Percentiles rank a stretch among this genome's conserved stretches.
Conservation (phyloP, 2,113 vertebrate species). For the Furnarius figulus region DNA sequence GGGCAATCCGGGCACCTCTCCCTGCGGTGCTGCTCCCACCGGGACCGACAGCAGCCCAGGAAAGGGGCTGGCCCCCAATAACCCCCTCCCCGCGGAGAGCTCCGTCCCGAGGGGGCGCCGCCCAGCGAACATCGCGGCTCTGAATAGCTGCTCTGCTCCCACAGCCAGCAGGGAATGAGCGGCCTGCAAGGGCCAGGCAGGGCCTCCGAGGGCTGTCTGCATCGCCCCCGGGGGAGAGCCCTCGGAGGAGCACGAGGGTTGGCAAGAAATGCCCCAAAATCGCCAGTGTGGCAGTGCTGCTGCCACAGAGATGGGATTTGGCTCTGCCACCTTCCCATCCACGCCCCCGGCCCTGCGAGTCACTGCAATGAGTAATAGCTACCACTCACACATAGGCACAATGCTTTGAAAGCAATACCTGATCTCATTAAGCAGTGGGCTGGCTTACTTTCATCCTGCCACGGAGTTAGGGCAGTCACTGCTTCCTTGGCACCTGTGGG, state of each 20-base stretch:
- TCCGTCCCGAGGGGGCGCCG: neutral
- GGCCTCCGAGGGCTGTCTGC: neutral
- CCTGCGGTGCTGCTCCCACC: too few species aligned
- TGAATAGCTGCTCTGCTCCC: neutral
- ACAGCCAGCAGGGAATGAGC: neutral
- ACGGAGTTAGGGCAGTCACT: neutral
- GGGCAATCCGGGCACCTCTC: too few species aligned
- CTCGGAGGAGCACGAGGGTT: neutral
- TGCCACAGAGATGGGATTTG: neutral
- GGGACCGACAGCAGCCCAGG: rapidly evolving
- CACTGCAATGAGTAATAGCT: neutral
- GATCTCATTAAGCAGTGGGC: neutral
- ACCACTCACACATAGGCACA: neutral
- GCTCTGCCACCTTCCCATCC: neutral
- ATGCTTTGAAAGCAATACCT: neutral
- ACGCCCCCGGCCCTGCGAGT: neutral
- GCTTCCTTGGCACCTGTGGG: neutral
- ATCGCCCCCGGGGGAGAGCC: neutral
- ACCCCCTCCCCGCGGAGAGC: too few species aligned
- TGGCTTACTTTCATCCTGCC: neutral
- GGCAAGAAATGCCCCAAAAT: neutral
- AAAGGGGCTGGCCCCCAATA: neutral
- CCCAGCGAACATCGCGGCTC: neutral
- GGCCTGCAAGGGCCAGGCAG: neutral
- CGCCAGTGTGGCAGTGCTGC: neutral